These are phyloP conservation scores for Carcina quercana DNA, from an alignment of 2,888 invertebrate genomes.

Conservation along the genomic window DNA sequence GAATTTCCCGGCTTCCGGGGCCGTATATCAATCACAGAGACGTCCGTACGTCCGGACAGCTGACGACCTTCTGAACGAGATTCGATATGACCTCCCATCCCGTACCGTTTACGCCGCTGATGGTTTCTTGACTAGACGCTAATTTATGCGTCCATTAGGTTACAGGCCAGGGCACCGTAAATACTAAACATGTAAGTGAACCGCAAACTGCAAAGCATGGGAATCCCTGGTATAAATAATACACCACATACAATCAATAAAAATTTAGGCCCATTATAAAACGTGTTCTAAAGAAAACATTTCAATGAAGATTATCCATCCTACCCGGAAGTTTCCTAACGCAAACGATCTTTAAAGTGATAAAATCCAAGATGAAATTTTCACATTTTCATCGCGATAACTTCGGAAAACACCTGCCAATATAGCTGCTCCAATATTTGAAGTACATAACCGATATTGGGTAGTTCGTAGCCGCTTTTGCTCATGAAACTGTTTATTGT, in stretches of 20 bases:
- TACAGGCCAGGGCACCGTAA: not conserved
- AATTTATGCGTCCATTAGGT: slow-evolving; percentile 5
- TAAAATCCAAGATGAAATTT: slow-evolving; percentile 3
- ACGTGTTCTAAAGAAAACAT: too few relatives aligned
- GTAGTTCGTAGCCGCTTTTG: slow-evolving; percentile 9
- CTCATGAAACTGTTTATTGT: too few relatives aligned
- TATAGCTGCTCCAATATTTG: slow-evolving; percentile 3
- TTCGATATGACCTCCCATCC: slow-evolving; percentile 27
- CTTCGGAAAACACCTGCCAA: slow-evolving; percentile 1
- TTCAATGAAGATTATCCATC: too few relatives aligned
- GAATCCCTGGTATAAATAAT: too few relatives aligned
- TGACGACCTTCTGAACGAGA: slow-evolving; percentile 55
- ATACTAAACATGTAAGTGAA: too few relatives aligned
- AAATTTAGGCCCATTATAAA: too few relatives aligned
- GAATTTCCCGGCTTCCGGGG: slow-evolving; percentile 18
- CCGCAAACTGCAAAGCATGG: too few relatives aligned
- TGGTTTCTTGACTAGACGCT: slow-evolving; percentile 5
- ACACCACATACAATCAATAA: too few relatives aligned
- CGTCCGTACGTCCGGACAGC: slow-evolving; percentile 24
- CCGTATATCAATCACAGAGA: slow-evolving; percentile 46
- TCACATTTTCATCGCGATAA: slow-evolving; percentile 4
- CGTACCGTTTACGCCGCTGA: not conserved
- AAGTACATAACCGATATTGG: slow-evolving; percentile 3
- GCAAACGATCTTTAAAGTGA: slow-evolving; percentile 2
- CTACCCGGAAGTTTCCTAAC: too few relatives aligned